A percentile compares a stretch with the other conserved stretches of the same genome.
Conservation (phyloP, 2,888 invertebrate genomes). For the Drosophila fulvimacula region DNA sequence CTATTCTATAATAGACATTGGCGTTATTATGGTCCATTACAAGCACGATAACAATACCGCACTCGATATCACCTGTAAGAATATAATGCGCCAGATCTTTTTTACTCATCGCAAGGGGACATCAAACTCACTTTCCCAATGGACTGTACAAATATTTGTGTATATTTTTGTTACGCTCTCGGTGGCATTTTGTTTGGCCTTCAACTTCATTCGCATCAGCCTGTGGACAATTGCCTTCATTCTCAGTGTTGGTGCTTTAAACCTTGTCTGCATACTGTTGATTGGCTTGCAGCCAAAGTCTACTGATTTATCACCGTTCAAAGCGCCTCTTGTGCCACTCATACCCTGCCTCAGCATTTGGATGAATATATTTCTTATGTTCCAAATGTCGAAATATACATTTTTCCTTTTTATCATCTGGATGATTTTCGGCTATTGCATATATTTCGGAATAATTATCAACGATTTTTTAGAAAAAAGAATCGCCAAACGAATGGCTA, state of each 20-base stretch:
- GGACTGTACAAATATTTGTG: background rate
- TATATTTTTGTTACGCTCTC: background rate
- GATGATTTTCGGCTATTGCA: background rate
- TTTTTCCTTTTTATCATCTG: background rate
- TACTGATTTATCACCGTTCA: background rate
- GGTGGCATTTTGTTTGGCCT: fast-evolving
- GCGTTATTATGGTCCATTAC: slow-evolving; percentile 3
- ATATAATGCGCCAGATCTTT: background rate
- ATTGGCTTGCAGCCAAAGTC: slow-evolving; percentile 6
- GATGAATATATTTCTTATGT: slow-evolving; percentile 4
- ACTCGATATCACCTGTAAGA: background rate
- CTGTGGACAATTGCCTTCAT: background rate
- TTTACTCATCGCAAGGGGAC: too few relatives aligned
- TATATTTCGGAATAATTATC: background rate
- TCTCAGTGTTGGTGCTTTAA: background rate
- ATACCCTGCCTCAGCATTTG: slow-evolving; percentile 13
- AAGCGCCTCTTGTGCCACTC: slow-evolving; percentile 1
- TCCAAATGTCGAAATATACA: background rate
- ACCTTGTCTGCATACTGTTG: background rate
- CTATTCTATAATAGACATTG: slow-evolving; percentile 4
- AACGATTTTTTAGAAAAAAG: background rate
- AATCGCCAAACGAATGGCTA: background rate
- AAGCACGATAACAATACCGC: background rate
- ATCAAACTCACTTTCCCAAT: slow-evolving; percentile 1
- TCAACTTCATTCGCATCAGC: too few relatives aligned